These are phyloP conservation scores for Philhelius pedissequus DNA, from an alignment of 2,888 invertebrate genomes.

Conservation along the genomic window DNA sequence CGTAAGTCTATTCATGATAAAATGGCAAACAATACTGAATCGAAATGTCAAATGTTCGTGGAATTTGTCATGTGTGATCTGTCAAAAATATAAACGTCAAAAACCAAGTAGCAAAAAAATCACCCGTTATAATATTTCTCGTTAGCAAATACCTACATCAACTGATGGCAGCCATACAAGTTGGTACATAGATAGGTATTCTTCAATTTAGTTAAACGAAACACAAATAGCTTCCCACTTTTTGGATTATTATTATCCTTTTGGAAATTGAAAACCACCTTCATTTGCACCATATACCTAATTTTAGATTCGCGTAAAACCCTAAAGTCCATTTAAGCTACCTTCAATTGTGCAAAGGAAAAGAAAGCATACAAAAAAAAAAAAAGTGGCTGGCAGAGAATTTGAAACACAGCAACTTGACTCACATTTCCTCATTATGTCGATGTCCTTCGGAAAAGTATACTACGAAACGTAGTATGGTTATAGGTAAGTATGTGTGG, in stretches of 20 bases:
- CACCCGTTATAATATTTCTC: neutral
- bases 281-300: conserved; percentile 59
- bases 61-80: too few species aligned
- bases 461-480: conserved; percentile 22
- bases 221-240: conserved; percentile 19
- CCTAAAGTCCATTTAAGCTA: conserved; percentile 31
- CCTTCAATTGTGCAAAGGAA: neutral
- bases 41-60: too few species aligned
- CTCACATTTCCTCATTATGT: conserved; percentile 70
- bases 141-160: neutral
- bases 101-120: too few species aligned
- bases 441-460: conserved; percentile 69
- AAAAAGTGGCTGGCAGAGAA: conserved; percentile 19
- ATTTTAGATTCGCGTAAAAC: conserved; percentile 50
- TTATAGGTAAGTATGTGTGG: neutral
- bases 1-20: too few species aligned
- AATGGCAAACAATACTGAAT: too few species aligned
- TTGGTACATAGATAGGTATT: too few species aligned
- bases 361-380: conserved; percentile 1
- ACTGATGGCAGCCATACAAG: conserved; percentile 44
- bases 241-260: conserved; percentile 39
- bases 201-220: conserved; percentile 13
- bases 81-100: too few species aligned
- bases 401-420: conserved; percentile 64
- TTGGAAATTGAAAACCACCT: conserved; percentile 57